These are phyloP conservation scores for Spongia lamella DNA, from an alignment of 37 sponge, comb jelly and placozoan genomes.

Conservation along the genomic window DNA sequence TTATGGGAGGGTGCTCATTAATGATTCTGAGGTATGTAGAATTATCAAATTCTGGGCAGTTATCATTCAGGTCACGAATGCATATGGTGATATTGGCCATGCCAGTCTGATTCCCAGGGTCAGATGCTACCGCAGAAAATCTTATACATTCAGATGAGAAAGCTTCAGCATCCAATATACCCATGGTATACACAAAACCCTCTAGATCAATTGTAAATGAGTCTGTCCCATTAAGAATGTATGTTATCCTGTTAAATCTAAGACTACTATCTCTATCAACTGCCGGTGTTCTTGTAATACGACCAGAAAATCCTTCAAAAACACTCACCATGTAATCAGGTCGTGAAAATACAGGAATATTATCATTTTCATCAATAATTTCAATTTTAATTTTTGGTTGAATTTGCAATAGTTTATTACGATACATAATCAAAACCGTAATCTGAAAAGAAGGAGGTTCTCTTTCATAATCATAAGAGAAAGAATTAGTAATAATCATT, in stretches of 20 bases:
- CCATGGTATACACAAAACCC: slow-evolving; percentile 25
- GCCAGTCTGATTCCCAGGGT: slow-evolving; percentile 20
- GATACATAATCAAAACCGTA: slow-evolving; percentile 32
- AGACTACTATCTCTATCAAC: slow-evolving; percentile 37
- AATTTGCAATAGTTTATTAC: slow-evolving; percentile 3
- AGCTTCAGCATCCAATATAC: slow-evolving; percentile 42
- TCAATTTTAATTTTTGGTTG: slow-evolving; percentile 11
- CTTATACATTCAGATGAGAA: slow-evolving; percentile 13
- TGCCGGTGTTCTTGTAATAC: slow-evolving; percentile 20
- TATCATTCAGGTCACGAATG: slow-evolving; percentile 49
- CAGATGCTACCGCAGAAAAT: slow-evolving; percentile 37
- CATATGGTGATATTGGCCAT: slow-evolving; percentile 31
- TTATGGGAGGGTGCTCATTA: slow-evolving; percentile 18
- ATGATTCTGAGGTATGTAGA: slow-evolving; percentile 11
- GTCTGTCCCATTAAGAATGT: slow-evolving; percentile 13
- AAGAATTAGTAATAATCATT: slow-evolving; percentile 14
- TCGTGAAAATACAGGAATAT: slow-evolving; percentile 30
- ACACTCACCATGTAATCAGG: slow-evolving; percentile 14
- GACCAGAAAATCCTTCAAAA: slow-evolving; percentile 27
- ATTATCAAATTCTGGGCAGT: slow-evolving; percentile 44
- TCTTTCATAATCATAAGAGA: slow-evolving; percentile 54
- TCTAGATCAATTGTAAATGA: slow-evolving; percentile 21
- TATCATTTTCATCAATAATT: slow-evolving; percentile 56
- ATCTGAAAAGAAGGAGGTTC: slow-evolving; percentile 25
- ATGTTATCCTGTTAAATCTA: slow-evolving; percentile 28